Base-by-base conservation (phyloP, 2,888 invertebrate genomes). In the Oscheius sp. region DNA sequence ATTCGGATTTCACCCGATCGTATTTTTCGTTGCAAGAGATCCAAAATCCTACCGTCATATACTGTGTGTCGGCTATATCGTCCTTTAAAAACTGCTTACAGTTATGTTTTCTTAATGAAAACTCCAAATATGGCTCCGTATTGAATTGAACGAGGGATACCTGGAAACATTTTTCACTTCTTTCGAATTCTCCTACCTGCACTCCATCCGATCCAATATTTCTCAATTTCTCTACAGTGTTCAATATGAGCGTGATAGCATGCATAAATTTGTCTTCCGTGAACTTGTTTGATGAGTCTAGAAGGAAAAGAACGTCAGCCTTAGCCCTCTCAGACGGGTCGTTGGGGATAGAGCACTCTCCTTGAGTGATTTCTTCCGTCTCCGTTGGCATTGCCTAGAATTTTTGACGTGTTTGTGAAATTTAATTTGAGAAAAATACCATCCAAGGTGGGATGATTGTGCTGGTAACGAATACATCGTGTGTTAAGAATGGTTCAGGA, bases 121-220 rank as follows among this genome's bases (percentile, higher is more conserved):
- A 83, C 66, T 83, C 82, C 62, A 83, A 73, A 59, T 79, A 81
- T 2, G 83, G 82, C 36, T 83, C 82, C 51, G 71, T 67, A 56
- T 79, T 80, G 67, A 72, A 83, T 74, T 83, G 83, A 1, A 83
- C 78, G 57, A 83, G 56, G 0, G 82, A 82, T 8, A 83, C 75
- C 77, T 80, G 56, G 22, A 69, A n/a, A n/a, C n/a, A n/a, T n/a
- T n/a, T n/a, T n/a, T 28, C n/a, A 41, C 20, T 12, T 4, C 36
- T 2, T 57, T 38, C 8, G 4, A 36, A 28, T 14, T 17, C n/a
- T 17, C 64, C 61, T 22, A 80, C 79, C 66, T 82, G 83, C 0
- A 80, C 69, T 14, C 83, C 83, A 41, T 80, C 74, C 1, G 81
- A 73, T 12, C 83, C 83, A 59, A 83, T 78, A 44, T 82, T 83